Evolutionary conservation across 2,797 vertebrate genomes (phyloP).

Genomic region (Myripristis murdjan): DNA sequence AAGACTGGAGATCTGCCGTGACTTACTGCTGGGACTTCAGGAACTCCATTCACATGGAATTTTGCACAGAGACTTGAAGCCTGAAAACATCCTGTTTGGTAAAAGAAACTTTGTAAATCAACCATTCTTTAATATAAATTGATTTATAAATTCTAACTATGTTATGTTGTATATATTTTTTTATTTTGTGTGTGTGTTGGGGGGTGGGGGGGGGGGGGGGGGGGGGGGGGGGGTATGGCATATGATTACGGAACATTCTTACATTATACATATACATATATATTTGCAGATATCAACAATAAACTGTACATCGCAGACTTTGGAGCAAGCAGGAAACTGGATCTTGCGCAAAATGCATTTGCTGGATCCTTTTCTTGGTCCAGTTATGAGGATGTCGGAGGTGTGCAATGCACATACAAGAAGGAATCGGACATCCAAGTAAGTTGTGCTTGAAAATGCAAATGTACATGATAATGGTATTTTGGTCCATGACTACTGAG

Average conservation of each 20-base stretch:
- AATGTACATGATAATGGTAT: neutral
- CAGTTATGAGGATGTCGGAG: constrained; percentile 20
- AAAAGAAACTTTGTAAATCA: neutral
- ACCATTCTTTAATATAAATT: too few species aligned
- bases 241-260: neutral
- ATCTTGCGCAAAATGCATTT: constrained; percentile 15
- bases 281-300: constrained; percentile 37
- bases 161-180: constrained; percentile 2
- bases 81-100: constrained; percentile 13
- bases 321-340: constrained; percentile 13
- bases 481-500: neutral
- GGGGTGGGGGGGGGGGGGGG: too few species aligned
- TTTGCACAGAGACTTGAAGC: constrained; percentile 28
- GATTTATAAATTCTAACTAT: neutral
- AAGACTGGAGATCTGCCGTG: constrained; percentile 25
- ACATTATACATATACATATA: too few species aligned
- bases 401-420: constrained; percentile 8
- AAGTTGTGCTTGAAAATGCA: constrained; percentile 4
- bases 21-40: constrained; percentile 24
- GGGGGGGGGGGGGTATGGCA: too few species aligned
- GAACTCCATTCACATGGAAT: constrained; percentile 18
- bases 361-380: constrained; percentile 2
- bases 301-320: constrained; percentile 20
- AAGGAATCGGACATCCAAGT: constrained; percentile 28
- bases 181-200: too few species aligned